Evolutionary conservation across 92 coral and sea anemone species (phyloP).

Genomic region (Blastomussa wellsi): DNA sequence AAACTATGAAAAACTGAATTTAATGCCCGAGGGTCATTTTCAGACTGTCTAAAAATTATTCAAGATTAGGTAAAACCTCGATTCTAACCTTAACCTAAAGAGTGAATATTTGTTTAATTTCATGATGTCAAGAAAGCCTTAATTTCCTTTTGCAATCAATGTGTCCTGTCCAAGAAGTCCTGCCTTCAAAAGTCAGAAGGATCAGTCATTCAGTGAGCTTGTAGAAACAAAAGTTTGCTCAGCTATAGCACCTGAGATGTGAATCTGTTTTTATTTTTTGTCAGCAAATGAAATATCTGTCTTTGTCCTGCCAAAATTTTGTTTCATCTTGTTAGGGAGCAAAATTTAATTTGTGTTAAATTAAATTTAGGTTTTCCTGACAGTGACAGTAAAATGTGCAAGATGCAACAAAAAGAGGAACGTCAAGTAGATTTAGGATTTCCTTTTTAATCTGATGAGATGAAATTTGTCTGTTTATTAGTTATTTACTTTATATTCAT

Average conservation of each 20-base stretch:
- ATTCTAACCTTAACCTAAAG: constrained; percentile 1
- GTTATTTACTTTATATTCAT: constrained; percentile 6
- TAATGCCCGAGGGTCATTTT: neutral
- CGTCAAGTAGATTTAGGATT: neutral
- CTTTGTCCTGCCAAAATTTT: constrained; percentile 20
- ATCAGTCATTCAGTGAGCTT: constrained; percentile 1
- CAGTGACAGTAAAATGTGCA: neutral
- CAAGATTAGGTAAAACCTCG: neutral
- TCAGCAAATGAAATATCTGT: constrained; percentile 42
- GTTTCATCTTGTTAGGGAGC: constrained; percentile 30
- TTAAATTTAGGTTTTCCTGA: neutral
- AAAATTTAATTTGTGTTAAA: constrained; percentile 17
- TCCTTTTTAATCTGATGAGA: constrained; percentile 14
- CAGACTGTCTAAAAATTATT: neutral
- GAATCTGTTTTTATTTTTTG: constrained; percentile 23
- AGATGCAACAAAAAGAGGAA: neutral
- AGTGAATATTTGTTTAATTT: constrained; percentile 8
- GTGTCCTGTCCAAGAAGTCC: constrained; percentile 8
- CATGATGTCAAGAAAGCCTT: neutral
- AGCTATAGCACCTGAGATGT: constrained; percentile 35
- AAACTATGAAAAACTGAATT: neutral
- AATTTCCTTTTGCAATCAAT: constrained; percentile 30
- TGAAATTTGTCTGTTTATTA: constrained; percentile 17
- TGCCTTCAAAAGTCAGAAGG: constrained; percentile 12
- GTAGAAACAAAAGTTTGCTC: constrained; percentile 25